Percentiles rank a stretch among this genome's conserved stretches.
These are phyloP conservation scores for Cydia pomonella DNA, from an alignment of 1,140 invertebrate genomes.

Conservation along the genomic window DNA sequence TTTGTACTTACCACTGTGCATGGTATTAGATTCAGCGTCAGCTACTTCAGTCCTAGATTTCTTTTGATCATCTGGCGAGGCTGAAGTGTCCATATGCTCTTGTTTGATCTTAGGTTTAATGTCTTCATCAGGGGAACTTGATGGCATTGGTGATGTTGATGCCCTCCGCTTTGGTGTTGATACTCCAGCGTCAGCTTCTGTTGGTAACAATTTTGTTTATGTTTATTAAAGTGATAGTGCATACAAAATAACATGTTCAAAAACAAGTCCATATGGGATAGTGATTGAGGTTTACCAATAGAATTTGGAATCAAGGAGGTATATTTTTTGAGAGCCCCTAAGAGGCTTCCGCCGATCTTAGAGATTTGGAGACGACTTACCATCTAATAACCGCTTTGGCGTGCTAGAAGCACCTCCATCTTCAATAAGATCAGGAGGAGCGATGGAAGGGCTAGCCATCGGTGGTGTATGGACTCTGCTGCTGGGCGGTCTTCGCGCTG, in stretches of 20 bases:
- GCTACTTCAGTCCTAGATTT: constrained; percentile 89
- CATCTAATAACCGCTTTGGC: constrained; percentile 84
- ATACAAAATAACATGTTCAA: constrained; percentile 7
- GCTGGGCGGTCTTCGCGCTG: constrained; percentile 81
- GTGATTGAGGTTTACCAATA: constrained; percentile 8
- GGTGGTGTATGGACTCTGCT: constrained; percentile 85
- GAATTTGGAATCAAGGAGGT: background rate
- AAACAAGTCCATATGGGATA: background rate
- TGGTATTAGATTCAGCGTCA: constrained; percentile 93
- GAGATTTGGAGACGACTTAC: constrained; percentile 56
- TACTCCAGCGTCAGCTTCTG: constrained; percentile 77
- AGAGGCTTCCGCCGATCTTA: background rate
- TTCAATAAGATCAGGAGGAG: constrained; percentile 83
- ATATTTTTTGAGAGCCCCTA: background rate
- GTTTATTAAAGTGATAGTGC: background rate
- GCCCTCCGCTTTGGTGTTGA: constrained; percentile 84
- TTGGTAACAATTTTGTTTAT: constrained; percentile 18
- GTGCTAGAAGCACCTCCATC: constrained; percentile 86
- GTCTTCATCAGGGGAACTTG: constrained; percentile 83
- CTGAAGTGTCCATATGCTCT: constrained; percentile 83
- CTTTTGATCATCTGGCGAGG: constrained; percentile 83
- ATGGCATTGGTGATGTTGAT: constrained; percentile 83
- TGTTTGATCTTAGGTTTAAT: constrained; percentile 88
- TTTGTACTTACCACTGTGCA: constrained; percentile 89
- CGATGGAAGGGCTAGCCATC: constrained; percentile 82